These are phyloP conservation scores for Carassius carassius DNA, from an alignment of 2,113 vertebrate species.

Conservation along the genomic window DNA sequence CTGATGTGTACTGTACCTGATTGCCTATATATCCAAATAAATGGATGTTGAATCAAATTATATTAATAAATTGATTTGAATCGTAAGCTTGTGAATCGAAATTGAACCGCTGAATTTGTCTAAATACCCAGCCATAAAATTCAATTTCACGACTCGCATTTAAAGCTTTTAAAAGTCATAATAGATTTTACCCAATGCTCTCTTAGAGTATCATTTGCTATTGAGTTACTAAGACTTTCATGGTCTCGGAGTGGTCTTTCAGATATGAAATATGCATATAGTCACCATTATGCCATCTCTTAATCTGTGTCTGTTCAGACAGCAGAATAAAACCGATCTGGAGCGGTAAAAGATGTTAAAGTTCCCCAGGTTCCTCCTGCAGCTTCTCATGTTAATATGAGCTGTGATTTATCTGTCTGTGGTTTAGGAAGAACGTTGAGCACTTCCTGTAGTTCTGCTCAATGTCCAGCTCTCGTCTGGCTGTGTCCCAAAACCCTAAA, in stretches of 20 bases:
- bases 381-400: not conserved
- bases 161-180: not conserved
- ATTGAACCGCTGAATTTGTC: too few relatives aligned
- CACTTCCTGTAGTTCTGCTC: slow-evolving; percentile 6
- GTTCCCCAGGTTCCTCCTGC: not conserved
- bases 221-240: not conserved
- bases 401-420: slow-evolving; percentile 16
- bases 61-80: too few relatives aligned
- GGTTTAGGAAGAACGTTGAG: not conserved
- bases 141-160: not conserved
- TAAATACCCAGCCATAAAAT: too few relatives aligned
- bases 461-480: not conserved
- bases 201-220: too few relatives aligned
- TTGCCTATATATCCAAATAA: too few relatives aligned
- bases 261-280: slow-evolving; percentile 13
- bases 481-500: not conserved
- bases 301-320: not conserved
- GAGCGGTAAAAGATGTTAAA: not conserved
- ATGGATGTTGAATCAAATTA: too few relatives aligned
- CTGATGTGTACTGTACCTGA: too few relatives aligned
- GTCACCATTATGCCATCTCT: not conserved
- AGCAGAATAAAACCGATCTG: not conserved
- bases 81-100: too few relatives aligned
- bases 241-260: not conserved
- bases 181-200: too few relatives aligned